phyloP scores from a whole-genome alignment of 2,797 vertebrate genomes.

The Cirrhinus molitorella region DNA sequence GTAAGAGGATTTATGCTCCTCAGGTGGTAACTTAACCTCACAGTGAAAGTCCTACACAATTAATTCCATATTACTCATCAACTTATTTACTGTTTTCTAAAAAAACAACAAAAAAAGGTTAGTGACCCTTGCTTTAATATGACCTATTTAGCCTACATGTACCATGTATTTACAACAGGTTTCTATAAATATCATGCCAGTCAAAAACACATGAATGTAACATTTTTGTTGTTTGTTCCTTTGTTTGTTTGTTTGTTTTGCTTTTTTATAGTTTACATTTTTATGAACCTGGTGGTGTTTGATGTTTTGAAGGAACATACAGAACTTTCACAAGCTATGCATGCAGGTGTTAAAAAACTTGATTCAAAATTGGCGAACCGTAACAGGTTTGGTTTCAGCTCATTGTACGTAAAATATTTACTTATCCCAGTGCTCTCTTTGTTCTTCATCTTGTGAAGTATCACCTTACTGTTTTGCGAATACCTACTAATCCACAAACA shows the following conservation, averaged over 20 bases:
- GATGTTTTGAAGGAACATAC: background rate
- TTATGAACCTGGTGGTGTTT: background rate
- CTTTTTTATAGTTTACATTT: background rate
- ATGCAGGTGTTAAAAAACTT: background rate
- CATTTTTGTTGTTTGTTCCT: background rate
- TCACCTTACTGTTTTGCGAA: background rate
- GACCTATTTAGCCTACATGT: background rate
- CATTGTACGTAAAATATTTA: background rate
- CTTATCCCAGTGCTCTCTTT: background rate
- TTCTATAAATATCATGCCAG: background rate
- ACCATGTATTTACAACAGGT: background rate
- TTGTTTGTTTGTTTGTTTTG: background rate
- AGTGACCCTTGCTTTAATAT: too few relatives aligned
- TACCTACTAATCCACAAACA: background rate
- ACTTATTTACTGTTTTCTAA: too few relatives aligned
- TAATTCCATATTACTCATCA: too few relatives aligned
- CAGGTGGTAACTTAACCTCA: too few relatives aligned
- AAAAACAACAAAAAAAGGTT: too few relatives aligned
- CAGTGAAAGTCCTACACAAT: too few relatives aligned
- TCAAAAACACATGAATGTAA: background rate
- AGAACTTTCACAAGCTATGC: background rate
- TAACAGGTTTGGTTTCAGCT: background rate
- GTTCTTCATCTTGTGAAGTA: background rate
- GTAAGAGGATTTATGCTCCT: too few relatives aligned
- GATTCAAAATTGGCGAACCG: background rate